Base-by-base conservation (phyloP, 2,888 invertebrate species). In the Drosophila kanekoi region DNA sequence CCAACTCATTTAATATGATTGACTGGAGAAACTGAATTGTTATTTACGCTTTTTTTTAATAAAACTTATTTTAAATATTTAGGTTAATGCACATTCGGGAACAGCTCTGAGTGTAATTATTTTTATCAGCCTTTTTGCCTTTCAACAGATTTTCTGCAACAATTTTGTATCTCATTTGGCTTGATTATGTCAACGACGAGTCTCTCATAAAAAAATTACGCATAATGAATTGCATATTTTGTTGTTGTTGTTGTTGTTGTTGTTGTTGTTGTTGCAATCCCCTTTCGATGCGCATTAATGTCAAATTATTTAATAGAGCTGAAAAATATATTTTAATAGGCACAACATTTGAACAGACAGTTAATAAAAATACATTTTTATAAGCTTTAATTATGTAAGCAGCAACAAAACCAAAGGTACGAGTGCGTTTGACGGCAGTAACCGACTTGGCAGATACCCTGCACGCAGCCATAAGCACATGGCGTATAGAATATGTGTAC, bases 241-340 rank as follows among this genome's bases (percentile, higher is more conserved):
- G 37, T 38, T 38, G 13, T 16, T 43, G 10, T 33, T 10, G 16
- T n/a, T 13, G 14, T 16, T 33, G 10, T 33, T 10, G 32, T 20
- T 13, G 14, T 16, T 33, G 1, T 13, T 33, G 33, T n/a, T 48
- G 18, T n/a, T 37, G 20, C 33, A 47, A 58, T 54, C 57, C 23
- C 53, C 51, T 77, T 76, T 72, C 77, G 63, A 58, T 54, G 63
- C 44, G 62, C 47, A 84, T 81, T 81, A 84, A 81, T 81, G 79
- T 83, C 64, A 44, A 59, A 68, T 59, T 48, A 47, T 60, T 58
- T 51, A 65, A 41, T 59, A 69, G 43, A 53, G 58, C 41, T 37
- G 43, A n/a, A 68, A 35, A 45, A 43, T 28, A 54, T 16, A 49
- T 28, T 62, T 62, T 35, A 49, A 68, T 56, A 49, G 16, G 38